These are phyloP conservation scores for Nephila pilipes DNA, from an alignment of 1,140 invertebrate species.

Conservation along the genomic window DNA sequence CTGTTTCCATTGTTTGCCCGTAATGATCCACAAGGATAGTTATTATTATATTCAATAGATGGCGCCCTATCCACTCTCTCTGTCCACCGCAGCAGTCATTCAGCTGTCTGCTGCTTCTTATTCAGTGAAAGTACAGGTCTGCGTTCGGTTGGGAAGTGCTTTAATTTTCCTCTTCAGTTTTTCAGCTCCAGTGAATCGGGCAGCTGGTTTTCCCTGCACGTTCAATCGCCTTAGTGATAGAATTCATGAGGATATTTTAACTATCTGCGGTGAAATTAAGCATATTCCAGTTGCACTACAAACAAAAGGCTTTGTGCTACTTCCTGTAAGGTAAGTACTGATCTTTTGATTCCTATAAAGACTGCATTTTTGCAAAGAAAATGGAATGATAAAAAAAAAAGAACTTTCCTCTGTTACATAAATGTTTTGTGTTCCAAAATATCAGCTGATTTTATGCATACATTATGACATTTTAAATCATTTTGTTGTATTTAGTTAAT, in stretches of 20 bases:
- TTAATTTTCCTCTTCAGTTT: background rate
- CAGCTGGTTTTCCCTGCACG: background rate
- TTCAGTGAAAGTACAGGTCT: background rate
- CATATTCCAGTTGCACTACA: background rate
- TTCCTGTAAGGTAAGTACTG: no score
- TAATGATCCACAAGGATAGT: background rate
- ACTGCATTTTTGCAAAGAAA: no score
- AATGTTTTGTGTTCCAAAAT: no score
- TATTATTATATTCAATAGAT: background rate
- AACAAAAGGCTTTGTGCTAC: background rate
- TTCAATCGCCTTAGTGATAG: background rate
- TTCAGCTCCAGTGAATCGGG: background rate
- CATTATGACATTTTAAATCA: no score
- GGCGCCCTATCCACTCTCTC: background rate
- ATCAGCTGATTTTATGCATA: no score
- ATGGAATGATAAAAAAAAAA: no score
- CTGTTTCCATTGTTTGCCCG: background rate
- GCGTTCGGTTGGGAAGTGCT: background rate
- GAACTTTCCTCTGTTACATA: no score
- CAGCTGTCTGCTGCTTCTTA: background rate
- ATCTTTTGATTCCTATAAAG: no score
- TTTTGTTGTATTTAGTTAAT: no score
- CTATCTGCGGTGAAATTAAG: background rate
- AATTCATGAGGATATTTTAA: background rate
- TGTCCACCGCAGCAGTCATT: background rate